Base-by-base conservation (phyloP, 35 echinoderm and acorn worm species). In the Acanthaster planci region DNA sequence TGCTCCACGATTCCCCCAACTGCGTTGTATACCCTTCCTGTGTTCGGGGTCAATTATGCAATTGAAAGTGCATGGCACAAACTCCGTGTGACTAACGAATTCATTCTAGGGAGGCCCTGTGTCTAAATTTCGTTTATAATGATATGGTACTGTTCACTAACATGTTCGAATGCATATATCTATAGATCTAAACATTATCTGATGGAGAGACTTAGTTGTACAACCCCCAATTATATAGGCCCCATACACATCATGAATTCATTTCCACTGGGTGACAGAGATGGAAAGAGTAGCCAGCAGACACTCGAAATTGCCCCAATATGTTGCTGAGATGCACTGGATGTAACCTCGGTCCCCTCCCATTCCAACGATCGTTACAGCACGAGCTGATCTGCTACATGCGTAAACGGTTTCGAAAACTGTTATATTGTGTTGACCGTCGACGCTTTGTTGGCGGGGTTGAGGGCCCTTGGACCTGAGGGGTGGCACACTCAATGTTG, bases 151-250 rank as follows among this genome's bases (percentile, higher is more conserved):
- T n/a, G n/a, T n/a, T n/a, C n/a, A n/a, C n/a, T n/a, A n/a, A n/a
- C n/a, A n/a, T n/a, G n/a, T n/a, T n/a, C n/a, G n/a, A n/a, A n/a
- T n/a, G n/a, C n/a, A n/a, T n/a, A 27, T n/a, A n/a, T n/a, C n/a
- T n/a, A n/a, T n/a, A n/a, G n/a, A n/a, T n/a, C n/a, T n/a, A n/a
- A 47, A 47, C 42, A 30, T 72, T 27, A 72, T 72, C 64, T 72
- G 34, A 72, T 72, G 30, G 30, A 27, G 34, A 26, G 15, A 72
- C 64, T 26, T 72, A 72, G 60, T 72, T 36, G 14, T 10, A 72
- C 64, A 26, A 10, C 14, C 3, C 23, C 29, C 64, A n/a, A n/a
- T n/a, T n/a, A 19, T 34, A 14, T 8, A 26, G 64, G 18, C 34
- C 10, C 34, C 14, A 72, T 15, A 72, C 7, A 72, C 64, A 23